Evolutionary conservation across 2,113 vertebrate genomes (phyloP), one percentile per base, ranked within the genome.

Genomic region (Numenius arquata): DNA sequence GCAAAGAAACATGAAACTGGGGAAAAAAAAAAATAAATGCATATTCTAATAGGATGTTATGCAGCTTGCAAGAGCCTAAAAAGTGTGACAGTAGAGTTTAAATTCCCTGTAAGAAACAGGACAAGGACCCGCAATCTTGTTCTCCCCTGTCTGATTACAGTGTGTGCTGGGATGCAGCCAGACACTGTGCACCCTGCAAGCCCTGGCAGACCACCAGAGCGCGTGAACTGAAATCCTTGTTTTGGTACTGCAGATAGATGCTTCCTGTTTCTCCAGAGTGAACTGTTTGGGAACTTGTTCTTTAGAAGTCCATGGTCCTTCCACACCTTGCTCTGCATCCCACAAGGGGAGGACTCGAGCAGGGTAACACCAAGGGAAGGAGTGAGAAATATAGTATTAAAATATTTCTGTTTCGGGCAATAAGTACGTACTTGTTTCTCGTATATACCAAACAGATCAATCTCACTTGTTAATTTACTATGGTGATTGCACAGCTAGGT

Each of bases 341-440:
- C 17, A 26, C 7, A 0, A 0, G 15, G 8, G 23, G 34, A 73
- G 34, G 17, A 55, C 15, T 41, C 25, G 0, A 9, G 41, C 68
- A 61, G 9, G 13, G 17, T 36, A 55, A 36, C 26, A 14, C 4
- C 29, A 52, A 58, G 29, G n/a, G 47, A 13, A 16, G 17, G 43
- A 34, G 12, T 62, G 30, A 74, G 53, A 62, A 55, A 84, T 25
- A 8, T 6, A 59, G 15, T 13, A 43, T 45, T 50, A n/a, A 89
- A 85, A 67, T 81, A 63, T 7, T 75, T 81, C 34, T 13, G 6
- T 71, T 32, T 59, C 19, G 23, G 34, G 11, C 27, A 63, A 36
- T 26, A 8, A 36, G 19, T 56, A 52, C 0, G 0, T 34, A 15
- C 3, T 43, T 61, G 1, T 53, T 62, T 91, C 41, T 88, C 15